phyloP scores from a whole-genome alignment of 2,797 vertebrate species.

The Ataeniobius toweri region DNA sequence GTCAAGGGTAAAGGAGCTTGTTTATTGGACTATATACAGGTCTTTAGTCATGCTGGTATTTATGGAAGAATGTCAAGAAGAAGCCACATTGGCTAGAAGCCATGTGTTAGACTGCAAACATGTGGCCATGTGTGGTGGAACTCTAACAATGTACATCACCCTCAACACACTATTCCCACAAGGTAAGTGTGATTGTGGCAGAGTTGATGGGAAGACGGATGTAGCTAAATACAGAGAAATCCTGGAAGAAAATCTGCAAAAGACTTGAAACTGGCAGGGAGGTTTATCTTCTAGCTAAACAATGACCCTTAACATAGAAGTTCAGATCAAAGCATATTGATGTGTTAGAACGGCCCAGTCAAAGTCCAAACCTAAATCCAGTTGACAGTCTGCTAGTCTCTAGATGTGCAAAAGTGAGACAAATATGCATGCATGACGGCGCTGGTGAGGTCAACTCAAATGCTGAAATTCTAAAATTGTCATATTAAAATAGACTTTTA shows the following conservation, averaged over 20 bases:
- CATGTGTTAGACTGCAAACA: background rate
- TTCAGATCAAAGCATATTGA: too few species aligned
- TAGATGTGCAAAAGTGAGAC: background rate
- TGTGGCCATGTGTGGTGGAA: background rate
- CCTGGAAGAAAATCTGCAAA: background rate
- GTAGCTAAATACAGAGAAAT: background rate
- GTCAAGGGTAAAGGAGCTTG: background rate
- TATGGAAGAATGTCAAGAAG: background rate
- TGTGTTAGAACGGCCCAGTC: too few species aligned
- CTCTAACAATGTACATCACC: too few species aligned
- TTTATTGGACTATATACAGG: background rate
- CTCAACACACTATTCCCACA: too few species aligned
- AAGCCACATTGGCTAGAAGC: background rate
- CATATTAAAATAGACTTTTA: background rate
- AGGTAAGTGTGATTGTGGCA: too few species aligned
- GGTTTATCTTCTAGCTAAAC: too few species aligned
- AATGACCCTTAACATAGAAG: too few species aligned
- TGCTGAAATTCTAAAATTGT: background rate
- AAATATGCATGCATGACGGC: background rate
- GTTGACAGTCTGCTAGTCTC: background rate
- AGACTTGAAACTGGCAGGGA: too few species aligned
- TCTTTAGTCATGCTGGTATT: background rate
- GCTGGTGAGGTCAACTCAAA: background rate
- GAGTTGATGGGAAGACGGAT: background rate
- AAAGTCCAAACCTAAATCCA: too few species aligned